Conservation (phyloP, 2,888 invertebrate genomes). For the Ophion ventricosus region DNA sequence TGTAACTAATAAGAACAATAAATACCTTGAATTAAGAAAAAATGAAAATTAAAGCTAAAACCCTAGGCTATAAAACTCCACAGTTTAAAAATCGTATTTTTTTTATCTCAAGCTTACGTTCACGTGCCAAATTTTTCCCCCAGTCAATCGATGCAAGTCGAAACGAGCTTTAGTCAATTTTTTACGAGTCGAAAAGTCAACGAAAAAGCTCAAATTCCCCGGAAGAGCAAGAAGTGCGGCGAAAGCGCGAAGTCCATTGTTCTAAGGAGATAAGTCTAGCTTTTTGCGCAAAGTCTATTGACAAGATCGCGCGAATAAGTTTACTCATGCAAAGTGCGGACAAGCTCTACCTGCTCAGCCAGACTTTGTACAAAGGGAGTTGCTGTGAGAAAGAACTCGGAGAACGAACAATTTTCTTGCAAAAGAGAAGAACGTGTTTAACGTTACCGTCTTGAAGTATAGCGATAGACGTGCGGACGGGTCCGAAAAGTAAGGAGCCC, state of each 20-base stretch:
- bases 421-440: conserved; percentile 15
- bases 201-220: not conserved
- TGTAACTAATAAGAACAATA: too few species aligned
- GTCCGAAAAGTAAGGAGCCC: conserved; percentile 19
- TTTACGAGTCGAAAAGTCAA: too few species aligned
- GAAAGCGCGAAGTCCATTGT: not conserved
- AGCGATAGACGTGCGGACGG: not conserved
- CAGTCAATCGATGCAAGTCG: not conserved
- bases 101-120: too few species aligned
- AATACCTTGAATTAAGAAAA: too few species aligned
- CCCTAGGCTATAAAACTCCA: too few species aligned
- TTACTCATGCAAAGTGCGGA: conserved; percentile 39
- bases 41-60: too few species aligned
- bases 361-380: conserved; percentile 43
- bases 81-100: too few species aligned
- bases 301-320: conserved; percentile 4
- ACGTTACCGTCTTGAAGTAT: not conserved
- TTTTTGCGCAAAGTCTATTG: not conserved
- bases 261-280: not conserved
- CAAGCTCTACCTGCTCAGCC: not conserved
- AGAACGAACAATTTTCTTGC: conserved; percentile 55
- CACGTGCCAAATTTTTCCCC: too few species aligned
- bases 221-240: not conserved
- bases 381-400: conserved; percentile 58
- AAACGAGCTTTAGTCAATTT: not conserved